These are phyloP conservation scores for Caenorhabditis sulstoni DNA, from an alignment of 2,888 invertebrate species.

Conservation along the genomic window DNA sequence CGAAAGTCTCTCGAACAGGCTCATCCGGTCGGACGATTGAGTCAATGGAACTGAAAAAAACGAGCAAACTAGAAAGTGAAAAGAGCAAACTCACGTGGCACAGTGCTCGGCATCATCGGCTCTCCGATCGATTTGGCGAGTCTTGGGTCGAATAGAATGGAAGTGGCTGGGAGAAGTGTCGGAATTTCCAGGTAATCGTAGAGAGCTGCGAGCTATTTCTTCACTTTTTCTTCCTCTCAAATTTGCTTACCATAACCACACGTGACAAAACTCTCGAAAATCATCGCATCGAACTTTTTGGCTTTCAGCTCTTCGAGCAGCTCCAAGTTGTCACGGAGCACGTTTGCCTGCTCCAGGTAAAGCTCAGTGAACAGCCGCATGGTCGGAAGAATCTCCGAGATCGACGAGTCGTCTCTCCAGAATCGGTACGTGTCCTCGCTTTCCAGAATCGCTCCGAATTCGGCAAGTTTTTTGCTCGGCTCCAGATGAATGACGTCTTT, in stretches of 20 bases:
- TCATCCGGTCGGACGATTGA: slow-evolving; percentile 26
- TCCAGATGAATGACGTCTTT: slow-evolving; percentile 41
- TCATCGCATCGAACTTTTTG: slow-evolving; percentile 36
- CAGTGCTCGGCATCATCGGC: slow-evolving; percentile 28
- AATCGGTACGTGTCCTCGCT: slow-evolving; percentile 10
- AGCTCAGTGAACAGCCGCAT: slow-evolving; percentile 17
- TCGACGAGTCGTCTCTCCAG: slow-evolving; percentile 23
- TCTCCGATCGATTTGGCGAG: slow-evolving; percentile 27
- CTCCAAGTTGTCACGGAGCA: slow-evolving; percentile 11
- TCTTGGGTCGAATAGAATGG: slow-evolving; percentile 7
- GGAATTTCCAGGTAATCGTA: slow-evolving; percentile 34
- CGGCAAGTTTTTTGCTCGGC: slow-evolving; percentile 12
- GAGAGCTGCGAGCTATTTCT: slow-evolving; percentile 13
- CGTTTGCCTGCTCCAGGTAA: slow-evolving; percentile 19
- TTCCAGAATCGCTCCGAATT: slow-evolving; percentile 23
- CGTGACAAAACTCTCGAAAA: slow-evolving; percentile 30
- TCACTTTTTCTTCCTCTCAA: not conserved
- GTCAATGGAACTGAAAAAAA: slow-evolving; percentile 22
- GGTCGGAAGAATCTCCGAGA: slow-evolving; percentile 15
- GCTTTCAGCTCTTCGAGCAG: slow-evolving; percentile 33
- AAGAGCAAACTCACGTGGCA: slow-evolving; percentile 32
- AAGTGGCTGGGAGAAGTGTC: slow-evolving; percentile 25
- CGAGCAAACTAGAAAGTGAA: not conserved
- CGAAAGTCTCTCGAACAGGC: slow-evolving; percentile 15
- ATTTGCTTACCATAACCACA: slow-evolving; percentile 20